Evolutionary conservation across 2,888 invertebrate genomes (phyloP), one percentile per base, ranked within the genome.

Genomic region (Prosapia bicincta): DNA sequence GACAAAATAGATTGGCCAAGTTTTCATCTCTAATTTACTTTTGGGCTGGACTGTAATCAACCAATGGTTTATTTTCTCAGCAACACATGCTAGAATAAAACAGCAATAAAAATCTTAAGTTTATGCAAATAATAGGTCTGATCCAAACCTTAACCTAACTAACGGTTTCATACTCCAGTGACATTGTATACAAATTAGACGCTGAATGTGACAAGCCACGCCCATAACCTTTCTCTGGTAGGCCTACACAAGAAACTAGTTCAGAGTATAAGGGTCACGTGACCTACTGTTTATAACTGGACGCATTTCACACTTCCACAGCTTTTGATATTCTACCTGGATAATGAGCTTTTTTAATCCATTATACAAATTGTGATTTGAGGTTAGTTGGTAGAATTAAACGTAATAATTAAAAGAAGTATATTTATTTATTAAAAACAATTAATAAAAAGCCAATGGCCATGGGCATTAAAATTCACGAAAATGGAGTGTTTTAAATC

Each of bases 211-310:
- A 28, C 38, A 38, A 38, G 38, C 38, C 54, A 54, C 54, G 54
- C 54, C 54, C 54, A 54, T 54, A n/a, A 54, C 54, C 54, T 54
- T n/a, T 54, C 54, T 54, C 54, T 54, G 54, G n/a, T 54, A 54
- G 54, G 54, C 54, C 54, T 54, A 20, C 54, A 54, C 20, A 20
- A 20, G 54, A 54, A 54, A 54, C 54, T 54, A 54, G 54, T 54
- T 9, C 54, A 54, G 38, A 38, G 20, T 20, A 54, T 13, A 54
- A 20, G 9, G 54, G 54, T 54, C 54, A 38, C 38, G 54, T 54
- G 54, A 54, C 54, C n/a, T 20, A 54, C 54, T 54, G 54, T 20
- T 10, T 10, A 10, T n/a, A n/a, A 2, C 20, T 13, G 54, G 3
- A 54, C 54, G 20, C 54, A 20, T 54, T 54, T 38, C 38, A 13